A percentile compares a stretch with the other conserved stretches of the same genome.
phyloP scores from a whole-genome alignment of 2,888 invertebrate species.

The Mimas tiliae region DNA sequence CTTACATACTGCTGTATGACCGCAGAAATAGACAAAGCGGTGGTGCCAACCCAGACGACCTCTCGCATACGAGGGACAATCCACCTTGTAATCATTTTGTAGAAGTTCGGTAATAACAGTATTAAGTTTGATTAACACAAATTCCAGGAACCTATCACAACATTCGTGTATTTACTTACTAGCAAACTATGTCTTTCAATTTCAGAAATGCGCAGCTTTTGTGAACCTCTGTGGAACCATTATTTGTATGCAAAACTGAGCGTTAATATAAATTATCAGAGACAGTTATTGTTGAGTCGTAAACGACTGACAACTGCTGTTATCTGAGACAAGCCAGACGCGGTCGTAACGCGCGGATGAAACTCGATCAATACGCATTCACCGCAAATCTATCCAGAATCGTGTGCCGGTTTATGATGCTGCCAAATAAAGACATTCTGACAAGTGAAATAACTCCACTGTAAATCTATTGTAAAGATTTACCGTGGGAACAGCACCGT shows the following conservation, averaged over 20 bases:
- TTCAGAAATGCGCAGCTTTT: background rate
- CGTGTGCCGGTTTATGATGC: conserved; percentile 53
- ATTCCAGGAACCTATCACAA: conserved; percentile 7
- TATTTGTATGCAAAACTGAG: conserved; percentile 40
- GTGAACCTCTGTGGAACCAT: conserved; percentile 23
- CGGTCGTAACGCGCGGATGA: conserved; percentile 46
- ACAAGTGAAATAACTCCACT: conserved; percentile 36
- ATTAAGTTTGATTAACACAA: conserved; percentile 2
- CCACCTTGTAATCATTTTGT: background rate
- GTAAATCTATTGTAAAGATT: background rate
- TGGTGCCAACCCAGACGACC: too few relatives aligned
- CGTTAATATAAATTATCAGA: conserved; percentile 38
- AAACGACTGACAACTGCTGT: conserved; percentile 52
- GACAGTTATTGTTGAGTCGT: conserved; percentile 43
- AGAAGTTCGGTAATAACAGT: background rate
- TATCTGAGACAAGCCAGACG: conserved; percentile 57
- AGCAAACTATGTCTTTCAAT: conserved; percentile 3
- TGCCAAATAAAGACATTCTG: conserved; percentile 51
- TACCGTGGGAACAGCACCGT: background rate
- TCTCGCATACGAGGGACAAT: too few relatives aligned
- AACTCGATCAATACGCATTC: conserved; percentile 49
- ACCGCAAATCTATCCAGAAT: conserved; percentile 55
- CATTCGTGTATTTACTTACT: background rate
- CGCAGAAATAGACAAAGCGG: too few relatives aligned
- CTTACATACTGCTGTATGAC: too few relatives aligned